A percentile compares a stretch with the other conserved stretches of the same genome.
Evolutionary conservation across 2,797 vertebrate genomes (phyloP).

Genomic region (Xiphorhynchus erythropygius): DNA sequence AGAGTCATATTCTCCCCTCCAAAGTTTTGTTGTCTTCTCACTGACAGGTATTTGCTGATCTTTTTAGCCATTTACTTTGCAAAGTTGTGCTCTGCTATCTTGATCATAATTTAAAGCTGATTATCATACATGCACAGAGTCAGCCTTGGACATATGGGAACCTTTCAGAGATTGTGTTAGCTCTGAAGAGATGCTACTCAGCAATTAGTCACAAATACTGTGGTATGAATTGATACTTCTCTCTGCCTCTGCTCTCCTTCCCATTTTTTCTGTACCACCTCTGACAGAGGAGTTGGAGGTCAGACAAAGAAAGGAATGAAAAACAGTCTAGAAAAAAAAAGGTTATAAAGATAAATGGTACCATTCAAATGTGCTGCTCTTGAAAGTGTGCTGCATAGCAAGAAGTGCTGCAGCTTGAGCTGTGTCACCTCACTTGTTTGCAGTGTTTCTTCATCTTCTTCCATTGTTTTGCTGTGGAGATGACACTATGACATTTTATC

Average conservation of each 20-base stretch:
- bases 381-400: neutral
- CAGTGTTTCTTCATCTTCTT: neutral
- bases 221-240: neutral
- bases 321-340: neutral
- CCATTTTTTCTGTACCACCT: neutral
- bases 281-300: neutral
- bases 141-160: neutral
- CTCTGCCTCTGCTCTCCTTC: neutral
- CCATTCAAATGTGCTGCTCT: neutral
- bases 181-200: conserved; percentile 4
- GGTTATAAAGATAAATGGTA: neutral
- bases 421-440: neutral
- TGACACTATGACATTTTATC: neutral
- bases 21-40: neutral
- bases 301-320: neutral
- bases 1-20: neutral
- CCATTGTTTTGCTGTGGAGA: neutral
- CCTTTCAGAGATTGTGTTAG: conserved; percentile 16
- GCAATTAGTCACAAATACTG: conserved; percentile 3
- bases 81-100: neutral
- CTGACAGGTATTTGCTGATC: neutral
- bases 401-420: neutral
- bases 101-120: conserved; percentile 36
- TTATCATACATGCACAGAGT: neutral
- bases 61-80: neutral